Percentiles rank a stretch among this genome's conserved stretches.
phyloP scores from a whole-genome alignment of 2,113 vertebrate genomes.

The Phodopus roborovskii region DNA sequence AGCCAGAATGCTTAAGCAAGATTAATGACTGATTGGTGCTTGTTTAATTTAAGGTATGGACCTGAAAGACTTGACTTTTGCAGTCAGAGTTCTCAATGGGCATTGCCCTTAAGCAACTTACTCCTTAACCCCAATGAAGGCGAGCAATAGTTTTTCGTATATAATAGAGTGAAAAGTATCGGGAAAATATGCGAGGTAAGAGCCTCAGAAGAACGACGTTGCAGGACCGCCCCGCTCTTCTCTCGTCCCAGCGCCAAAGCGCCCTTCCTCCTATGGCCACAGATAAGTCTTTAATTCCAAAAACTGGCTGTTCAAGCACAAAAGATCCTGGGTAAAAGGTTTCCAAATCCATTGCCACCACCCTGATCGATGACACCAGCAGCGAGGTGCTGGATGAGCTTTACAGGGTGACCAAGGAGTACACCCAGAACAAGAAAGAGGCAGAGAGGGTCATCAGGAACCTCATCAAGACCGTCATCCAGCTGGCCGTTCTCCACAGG shows the following conservation, averaged over 20 bases:
- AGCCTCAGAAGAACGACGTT: neutral
- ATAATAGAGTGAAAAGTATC: neutral
- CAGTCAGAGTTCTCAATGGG: neutral
- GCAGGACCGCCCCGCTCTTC: neutral
- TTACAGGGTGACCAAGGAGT: slow-evolving; percentile 91
- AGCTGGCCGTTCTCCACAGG: slow-evolving; percentile 91
- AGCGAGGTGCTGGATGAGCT: slow-evolving; percentile 93
- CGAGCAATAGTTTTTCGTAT: neutral
- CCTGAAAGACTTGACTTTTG: neutral
- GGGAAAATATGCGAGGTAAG: too few relatives aligned
- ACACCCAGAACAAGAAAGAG: slow-evolving; percentile 90
- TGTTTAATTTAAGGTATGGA: neutral
- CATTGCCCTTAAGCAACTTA: neutral
- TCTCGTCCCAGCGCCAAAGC: slow-evolving; percentile 27
- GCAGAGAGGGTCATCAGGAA: slow-evolving; percentile 92
- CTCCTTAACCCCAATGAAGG: neutral
- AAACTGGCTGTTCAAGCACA: slow-evolving; percentile 93
- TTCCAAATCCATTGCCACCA: slow-evolving; percentile 91
- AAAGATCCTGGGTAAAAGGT: slow-evolving; percentile 93
- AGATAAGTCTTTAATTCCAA: slow-evolving; percentile 94
- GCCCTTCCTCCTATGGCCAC: slow-evolving; percentile 82
- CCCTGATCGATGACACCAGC: slow-evolving; percentile 92
- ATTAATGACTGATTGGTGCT: neutral
- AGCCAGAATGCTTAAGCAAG: neutral
- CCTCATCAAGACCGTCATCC: slow-evolving; percentile 92